phyloP scores from a whole-genome alignment of 23 tunicate species.

The Trididemnum nubilum region DNA sequence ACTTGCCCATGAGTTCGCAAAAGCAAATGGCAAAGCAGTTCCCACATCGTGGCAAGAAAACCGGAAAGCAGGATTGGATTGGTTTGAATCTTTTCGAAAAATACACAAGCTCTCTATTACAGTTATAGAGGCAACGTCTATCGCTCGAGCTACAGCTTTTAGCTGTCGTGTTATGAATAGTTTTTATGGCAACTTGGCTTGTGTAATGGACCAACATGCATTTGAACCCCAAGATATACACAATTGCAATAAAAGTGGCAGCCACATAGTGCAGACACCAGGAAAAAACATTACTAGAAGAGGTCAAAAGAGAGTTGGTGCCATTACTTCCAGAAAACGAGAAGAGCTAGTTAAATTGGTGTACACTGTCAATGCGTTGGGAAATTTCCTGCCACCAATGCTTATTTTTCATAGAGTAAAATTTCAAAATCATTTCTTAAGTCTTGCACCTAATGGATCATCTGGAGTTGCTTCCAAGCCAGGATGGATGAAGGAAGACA shows the following conservation, averaged over 20 bases:
- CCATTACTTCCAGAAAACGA: no score
- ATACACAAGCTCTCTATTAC: neutral
- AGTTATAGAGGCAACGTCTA: constrained; percentile 16
- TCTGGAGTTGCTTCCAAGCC: constrained; percentile 20
- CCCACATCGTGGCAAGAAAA: constrained; percentile 12
- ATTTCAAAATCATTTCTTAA: constrained; percentile 20
- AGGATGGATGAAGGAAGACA: constrained; percentile 29
- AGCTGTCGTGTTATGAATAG: constrained; percentile 25
- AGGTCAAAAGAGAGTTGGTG: constrained; percentile 39
- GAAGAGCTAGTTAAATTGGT: constrained; percentile 20
- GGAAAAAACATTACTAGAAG: constrained; percentile 11
- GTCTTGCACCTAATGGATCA: constrained; percentile 34
- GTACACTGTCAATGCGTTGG: constrained; percentile 26
- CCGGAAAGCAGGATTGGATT: constrained; percentile 11
- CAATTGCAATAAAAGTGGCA: constrained; percentile 18
- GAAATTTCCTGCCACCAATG: constrained; percentile 26
- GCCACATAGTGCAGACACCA: constrained; percentile 21
- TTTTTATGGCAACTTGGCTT: constrained; percentile 29
- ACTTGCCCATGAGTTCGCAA: constrained; percentile 20
- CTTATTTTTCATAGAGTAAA: constrained; percentile 10
- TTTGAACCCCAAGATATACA: constrained; percentile 37
- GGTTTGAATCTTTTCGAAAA: neutral
- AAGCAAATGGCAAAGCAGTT: constrained; percentile 12
- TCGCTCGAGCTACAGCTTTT: constrained; percentile 41
- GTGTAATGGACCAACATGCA: constrained; percentile 21